Conservation (phyloP, 2,113 vertebrate species). For the Fregata magnificens region DNA sequence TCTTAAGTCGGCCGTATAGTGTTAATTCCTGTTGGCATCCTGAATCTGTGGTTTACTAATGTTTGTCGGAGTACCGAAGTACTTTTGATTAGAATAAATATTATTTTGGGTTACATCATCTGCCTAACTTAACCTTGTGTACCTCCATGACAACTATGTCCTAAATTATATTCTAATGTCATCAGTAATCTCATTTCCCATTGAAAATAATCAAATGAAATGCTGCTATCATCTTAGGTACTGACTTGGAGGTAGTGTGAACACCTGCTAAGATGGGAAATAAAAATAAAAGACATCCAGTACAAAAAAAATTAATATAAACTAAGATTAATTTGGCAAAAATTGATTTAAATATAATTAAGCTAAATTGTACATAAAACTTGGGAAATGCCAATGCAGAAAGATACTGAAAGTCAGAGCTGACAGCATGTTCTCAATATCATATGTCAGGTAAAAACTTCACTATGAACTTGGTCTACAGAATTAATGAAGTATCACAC, state of each 20-base stretch:
- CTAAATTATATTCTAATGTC: background rate
- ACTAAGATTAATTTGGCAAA: background rate
- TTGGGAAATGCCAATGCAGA: background rate
- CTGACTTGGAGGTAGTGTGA: background rate
- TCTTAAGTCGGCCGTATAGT: too few species aligned
- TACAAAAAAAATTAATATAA: background rate
- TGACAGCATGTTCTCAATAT: background rate
- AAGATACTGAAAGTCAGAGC: background rate
- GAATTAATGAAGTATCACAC: background rate
- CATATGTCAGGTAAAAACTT: background rate
- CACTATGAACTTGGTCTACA: background rate
- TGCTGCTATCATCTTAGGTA: background rate
- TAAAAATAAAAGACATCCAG: background rate
- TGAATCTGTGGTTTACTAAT: too few species aligned
- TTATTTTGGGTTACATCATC: too few species aligned
- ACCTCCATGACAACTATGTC: background rate
- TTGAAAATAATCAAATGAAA: background rate
- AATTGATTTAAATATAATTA: background rate
- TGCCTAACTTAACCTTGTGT: too few species aligned
- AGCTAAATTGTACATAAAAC: background rate
- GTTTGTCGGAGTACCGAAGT: too few species aligned
- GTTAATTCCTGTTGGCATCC: too few species aligned
- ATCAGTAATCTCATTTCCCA: background rate
- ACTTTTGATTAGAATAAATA: too few species aligned
- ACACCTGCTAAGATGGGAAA: background rate